phyloP scores from a whole-genome alignment of 2,888 invertebrate species.

The Epinotia brunnichana region DNA sequence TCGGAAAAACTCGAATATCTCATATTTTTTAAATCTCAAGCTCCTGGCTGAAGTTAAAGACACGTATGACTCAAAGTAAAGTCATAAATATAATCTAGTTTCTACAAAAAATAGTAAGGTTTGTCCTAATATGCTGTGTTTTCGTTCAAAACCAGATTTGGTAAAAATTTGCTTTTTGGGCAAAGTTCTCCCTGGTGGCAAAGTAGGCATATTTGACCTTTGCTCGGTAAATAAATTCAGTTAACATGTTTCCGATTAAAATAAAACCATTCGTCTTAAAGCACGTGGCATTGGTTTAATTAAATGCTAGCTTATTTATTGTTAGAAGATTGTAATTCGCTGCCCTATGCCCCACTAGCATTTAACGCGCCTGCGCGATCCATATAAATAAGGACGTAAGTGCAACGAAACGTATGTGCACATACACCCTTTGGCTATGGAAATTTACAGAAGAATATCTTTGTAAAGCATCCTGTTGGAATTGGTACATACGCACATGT shows the following conservation, averaged over 20 bases:
- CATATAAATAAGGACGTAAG: conserved; percentile 8
- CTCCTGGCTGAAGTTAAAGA: too few species aligned
- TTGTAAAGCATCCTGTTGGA: conserved; percentile 31
- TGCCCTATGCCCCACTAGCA: conserved; percentile 25
- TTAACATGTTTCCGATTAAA: conserved; percentile 5
- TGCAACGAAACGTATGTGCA: neutral
- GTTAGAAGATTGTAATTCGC: conserved; percentile 22
- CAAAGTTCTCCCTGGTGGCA: too few species aligned
- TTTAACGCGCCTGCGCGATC: conserved; percentile 14
- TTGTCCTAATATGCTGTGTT: too few species aligned
- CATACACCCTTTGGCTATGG: neutral
- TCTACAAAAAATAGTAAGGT: too few species aligned
- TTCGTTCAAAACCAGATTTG: too few species aligned
- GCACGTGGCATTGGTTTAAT: conserved; percentile 22
- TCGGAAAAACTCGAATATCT: too few species aligned
- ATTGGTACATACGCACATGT: conserved; percentile 14
- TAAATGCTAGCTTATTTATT: conserved; percentile 41
- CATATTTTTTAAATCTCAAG: too few species aligned
- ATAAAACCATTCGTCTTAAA: neutral
- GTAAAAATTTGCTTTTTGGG: too few species aligned
- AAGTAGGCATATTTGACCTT: too few species aligned
- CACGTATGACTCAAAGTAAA: too few species aligned
- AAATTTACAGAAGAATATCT: neutral
- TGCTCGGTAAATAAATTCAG: too few species aligned
- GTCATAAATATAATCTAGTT: too few species aligned